Evolutionary conservation across 2,888 invertebrate genomes (phyloP).

Genomic region (Strigamia crassipes): DNA sequence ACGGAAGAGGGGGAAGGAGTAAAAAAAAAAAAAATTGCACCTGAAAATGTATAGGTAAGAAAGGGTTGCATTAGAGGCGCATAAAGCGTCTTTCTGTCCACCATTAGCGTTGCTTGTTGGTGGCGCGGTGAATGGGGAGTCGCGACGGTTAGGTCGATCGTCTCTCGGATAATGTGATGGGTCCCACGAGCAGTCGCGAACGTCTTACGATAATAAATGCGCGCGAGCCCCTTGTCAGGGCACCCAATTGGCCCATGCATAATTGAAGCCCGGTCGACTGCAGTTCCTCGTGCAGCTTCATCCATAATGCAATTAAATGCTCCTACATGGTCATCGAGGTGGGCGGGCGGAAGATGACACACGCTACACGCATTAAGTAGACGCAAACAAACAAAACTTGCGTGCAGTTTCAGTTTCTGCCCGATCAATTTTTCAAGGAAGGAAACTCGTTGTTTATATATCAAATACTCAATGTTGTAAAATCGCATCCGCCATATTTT

Average conservation of each 20-base stretch:
- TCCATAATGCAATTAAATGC: slow-evolving; percentile 30
- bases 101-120: slow-evolving; percentile 1
- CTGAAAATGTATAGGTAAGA: neutral
- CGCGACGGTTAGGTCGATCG: neutral
- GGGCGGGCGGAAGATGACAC: slow-evolving; percentile 30
- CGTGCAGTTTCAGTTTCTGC: neutral
- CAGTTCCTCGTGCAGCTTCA: slow-evolving; percentile 27
- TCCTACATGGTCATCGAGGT: slow-evolving; percentile 30
- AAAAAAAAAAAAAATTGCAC: slow-evolving; percentile 5
- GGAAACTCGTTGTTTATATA: neutral
- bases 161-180: slow-evolving; percentile 17
- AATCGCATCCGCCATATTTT: neutral
- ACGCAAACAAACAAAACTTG: neutral
- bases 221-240: slow-evolving; percentile 27
- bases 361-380: neutral
- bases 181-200: slow-evolving; percentile 21
- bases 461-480: neutral
- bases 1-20: neutral
- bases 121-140: neutral
- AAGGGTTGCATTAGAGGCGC: neutral
- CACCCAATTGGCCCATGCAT: slow-evolving; percentile 30
- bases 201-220: slow-evolving; percentile 30
- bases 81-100: neutral
- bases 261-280: slow-evolving; percentile 26
- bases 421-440: neutral